phyloP scores from a whole-genome alignment of 2,888 invertebrate genomes.

The Agrochola macilenta region DNA sequence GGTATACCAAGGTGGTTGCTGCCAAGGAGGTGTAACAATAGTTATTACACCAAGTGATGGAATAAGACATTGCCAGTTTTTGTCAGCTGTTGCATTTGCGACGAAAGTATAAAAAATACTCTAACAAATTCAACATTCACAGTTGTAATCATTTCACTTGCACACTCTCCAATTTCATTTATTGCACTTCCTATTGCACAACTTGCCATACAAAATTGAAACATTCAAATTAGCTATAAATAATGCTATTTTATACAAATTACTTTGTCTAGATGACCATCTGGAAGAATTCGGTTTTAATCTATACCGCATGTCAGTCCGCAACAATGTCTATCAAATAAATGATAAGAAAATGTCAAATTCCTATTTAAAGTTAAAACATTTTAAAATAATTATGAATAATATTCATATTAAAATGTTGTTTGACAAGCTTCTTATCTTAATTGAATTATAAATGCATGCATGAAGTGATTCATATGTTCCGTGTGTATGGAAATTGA shows the following conservation, averaged over 20 bases:
- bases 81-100: too few relatives aligned
- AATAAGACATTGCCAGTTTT: too few relatives aligned
- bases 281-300: constrained; percentile 4
- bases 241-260: neutral
- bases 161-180: neutral
- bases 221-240: neutral
- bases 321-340: neutral
- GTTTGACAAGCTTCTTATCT: constrained; percentile 15
- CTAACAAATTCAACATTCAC: neutral
- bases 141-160: neutral
- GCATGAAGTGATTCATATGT: neutral
- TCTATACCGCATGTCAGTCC: constrained; percentile 24
- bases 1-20: neutral
- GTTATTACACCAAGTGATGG: too few relatives aligned
- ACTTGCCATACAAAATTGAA: neutral
- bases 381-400: neutral
- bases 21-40: too few relatives aligned
- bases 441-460: constrained; percentile 5
- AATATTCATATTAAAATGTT: neutral
- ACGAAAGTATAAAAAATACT: too few relatives aligned
- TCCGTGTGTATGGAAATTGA: neutral
- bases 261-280: constrained; percentile 42
- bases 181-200: neutral
- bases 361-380: neutral
- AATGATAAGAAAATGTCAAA: constrained; percentile 13